A percentile compares a stretch with the other conserved stretches of the same genome.
Conservation (phyloP, 2,113 vertebrate genomes). For the Mormoops blainvillei region DNA sequence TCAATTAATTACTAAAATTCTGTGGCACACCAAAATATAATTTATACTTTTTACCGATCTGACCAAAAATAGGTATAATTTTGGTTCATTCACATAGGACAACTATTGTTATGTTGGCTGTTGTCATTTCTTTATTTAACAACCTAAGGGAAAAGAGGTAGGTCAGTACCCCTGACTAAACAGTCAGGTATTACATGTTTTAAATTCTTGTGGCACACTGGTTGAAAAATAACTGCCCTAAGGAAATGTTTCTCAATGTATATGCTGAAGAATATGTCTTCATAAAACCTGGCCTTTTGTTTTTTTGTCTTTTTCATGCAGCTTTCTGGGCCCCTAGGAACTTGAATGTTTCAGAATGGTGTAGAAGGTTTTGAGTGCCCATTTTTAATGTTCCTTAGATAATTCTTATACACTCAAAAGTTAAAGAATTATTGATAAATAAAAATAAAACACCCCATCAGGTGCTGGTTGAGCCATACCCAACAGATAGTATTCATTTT, state of each 20-base stretch:
- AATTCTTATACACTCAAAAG: neutral
- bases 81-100: too few species aligned
- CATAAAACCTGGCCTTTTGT: neutral
- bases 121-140: too few species aligned
- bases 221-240: neutral
- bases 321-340: neutral
- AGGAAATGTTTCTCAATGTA: neutral
- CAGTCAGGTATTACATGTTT: too few species aligned
- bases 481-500: neutral
- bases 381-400: neutral
- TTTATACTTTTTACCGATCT: too few species aligned
- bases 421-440: neutral
- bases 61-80: too few species aligned
- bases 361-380: neutral
- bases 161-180: too few species aligned
- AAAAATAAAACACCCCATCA: rapidly evolving
- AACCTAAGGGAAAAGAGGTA: too few species aligned
- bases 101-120: too few species aligned
- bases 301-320: neutral
- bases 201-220: neutral
- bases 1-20: neutral
- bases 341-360: neutral
- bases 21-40: neutral
- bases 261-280: neutral
- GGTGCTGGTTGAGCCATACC: rapidly evolving